A percentile compares a stretch with the other conserved stretches of the same genome.
phyloP scores from a whole-genome alignment of 1,140 invertebrate genomes.

The Drosophila pectinifera region DNA sequence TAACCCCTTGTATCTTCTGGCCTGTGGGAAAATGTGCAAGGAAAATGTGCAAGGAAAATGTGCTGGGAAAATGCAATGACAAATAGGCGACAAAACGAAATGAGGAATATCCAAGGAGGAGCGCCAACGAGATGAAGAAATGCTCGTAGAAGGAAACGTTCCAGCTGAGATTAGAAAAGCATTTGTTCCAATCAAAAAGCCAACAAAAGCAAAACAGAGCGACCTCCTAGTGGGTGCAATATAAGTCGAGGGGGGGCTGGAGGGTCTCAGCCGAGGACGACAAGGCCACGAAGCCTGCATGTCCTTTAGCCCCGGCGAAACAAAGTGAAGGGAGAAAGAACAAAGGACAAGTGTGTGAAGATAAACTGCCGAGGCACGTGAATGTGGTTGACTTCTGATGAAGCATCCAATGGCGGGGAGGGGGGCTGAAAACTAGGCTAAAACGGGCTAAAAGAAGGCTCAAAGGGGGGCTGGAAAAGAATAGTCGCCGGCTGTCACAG shows the following conservation, averaged over 20 bases:
- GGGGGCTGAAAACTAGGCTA: not conserved
- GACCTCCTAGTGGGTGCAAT: not conserved
- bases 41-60: constrained; percentile 67
- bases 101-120: constrained; percentile 65
- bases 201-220: constrained; percentile 40
- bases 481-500: constrained; percentile 4
- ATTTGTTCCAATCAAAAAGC: constrained; percentile 81
- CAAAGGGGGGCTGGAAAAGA: not conserved
- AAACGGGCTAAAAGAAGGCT: not conserved
- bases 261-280: not conserved
- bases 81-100: constrained; percentile 83
- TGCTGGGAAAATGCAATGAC: constrained; percentile 73
- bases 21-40: constrained; percentile 49
- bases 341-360: constrained; percentile 74
- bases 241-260: too few species aligned
- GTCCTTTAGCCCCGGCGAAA: constrained; percentile 35
- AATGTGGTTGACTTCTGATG: constrained; percentile 34
- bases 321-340: constrained; percentile 53
- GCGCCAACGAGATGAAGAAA: constrained; percentile 4
- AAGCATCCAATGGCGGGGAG: not conserved
- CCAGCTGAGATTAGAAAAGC: constrained; percentile 77
- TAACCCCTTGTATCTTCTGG: constrained; percentile 24
- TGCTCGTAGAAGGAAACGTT: constrained; percentile 34
- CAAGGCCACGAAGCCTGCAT: constrained; percentile 28
- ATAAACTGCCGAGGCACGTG: constrained; percentile 59